Evolutionary conservation across 1,140 invertebrate genomes (phyloP).

Genomic region (Zaprionus gabonicus): DNA sequence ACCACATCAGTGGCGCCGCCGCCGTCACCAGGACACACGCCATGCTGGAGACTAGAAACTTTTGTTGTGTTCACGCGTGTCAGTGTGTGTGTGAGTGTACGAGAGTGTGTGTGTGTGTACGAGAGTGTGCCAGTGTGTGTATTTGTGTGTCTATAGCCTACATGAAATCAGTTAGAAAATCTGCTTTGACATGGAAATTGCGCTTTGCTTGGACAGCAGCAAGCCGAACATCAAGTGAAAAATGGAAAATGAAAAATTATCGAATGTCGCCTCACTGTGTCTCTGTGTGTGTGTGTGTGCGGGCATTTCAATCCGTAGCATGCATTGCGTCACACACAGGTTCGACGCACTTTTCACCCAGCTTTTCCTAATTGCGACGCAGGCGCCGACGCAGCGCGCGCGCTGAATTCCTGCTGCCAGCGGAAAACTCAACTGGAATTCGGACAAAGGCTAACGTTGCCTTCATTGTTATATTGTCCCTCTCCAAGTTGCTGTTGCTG

Average conservation of each 20-base stretch:
- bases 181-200: conserved; percentile 80
- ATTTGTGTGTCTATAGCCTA: conserved; percentile 31
- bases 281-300: not conserved
- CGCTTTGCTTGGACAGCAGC: conserved; percentile 16
- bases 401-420: not conserved
- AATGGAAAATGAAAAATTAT: conserved; percentile 18
- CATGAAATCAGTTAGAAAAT: conserved; percentile 83
- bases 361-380: conserved; percentile 66
- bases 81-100: not conserved
- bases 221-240: conserved; percentile 59
- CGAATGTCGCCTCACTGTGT: conserved; percentile 12
- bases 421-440: conserved; percentile 28
- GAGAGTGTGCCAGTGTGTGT: too few species aligned
- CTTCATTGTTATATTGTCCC: conserved; percentile 24
- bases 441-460: conserved; percentile 53
- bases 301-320: not conserved
- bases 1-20: conserved; percentile 82
- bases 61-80: conserved; percentile 15
- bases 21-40: conserved; percentile 48
- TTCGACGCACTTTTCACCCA: conserved; percentile 64
- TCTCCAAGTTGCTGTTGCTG: not conserved
- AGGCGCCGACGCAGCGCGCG: conserved; percentile 48
- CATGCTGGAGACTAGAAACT: conserved; percentile 58
- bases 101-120: not conserved
- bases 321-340: conserved; percentile 42